Conservation (phyloP, 1,140 invertebrate species). For the Aporrectodea caliginosa region DNA sequence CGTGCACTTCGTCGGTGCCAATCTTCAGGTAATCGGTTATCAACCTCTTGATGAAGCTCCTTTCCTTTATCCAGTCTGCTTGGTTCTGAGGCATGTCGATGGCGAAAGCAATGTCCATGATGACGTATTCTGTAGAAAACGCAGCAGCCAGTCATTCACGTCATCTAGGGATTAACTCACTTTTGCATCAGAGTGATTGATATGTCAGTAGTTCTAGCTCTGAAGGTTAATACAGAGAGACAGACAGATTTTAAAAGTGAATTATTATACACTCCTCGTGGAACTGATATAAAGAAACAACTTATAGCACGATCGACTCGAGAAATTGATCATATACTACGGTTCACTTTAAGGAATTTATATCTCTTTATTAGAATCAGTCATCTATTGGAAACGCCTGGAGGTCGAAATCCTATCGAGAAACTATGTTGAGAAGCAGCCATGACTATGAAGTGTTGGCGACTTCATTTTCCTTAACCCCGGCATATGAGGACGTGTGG, state of each 20-base stretch:
- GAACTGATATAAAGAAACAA: neutral
- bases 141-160: neutral
- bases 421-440: neutral
- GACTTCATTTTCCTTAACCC: neutral
- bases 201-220: neutral
- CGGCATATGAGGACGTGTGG: neutral
- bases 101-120: slow-evolving; percentile 5
- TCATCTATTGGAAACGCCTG: neutral
- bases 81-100: neutral
- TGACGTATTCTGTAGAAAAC: neutral
- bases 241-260: too few species aligned
- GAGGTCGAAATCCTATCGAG: neutral
- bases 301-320: neutral
- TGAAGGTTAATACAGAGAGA: too few species aligned
- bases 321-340: too few species aligned
- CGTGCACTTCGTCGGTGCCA: neutral
- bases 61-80: neutral
- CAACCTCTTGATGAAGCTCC: slow-evolving; percentile 4
- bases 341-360: too few species aligned
- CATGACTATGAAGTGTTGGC: neutral
- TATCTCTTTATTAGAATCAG: too few species aligned
- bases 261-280: neutral
- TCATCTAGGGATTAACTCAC: neutral
- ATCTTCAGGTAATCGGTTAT: neutral
- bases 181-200: neutral